Percentiles rank a stretch among this genome's conserved stretches.
Conservation (phyloP, 2,888 invertebrate species). For the Cataglyphis livida region DNA sequence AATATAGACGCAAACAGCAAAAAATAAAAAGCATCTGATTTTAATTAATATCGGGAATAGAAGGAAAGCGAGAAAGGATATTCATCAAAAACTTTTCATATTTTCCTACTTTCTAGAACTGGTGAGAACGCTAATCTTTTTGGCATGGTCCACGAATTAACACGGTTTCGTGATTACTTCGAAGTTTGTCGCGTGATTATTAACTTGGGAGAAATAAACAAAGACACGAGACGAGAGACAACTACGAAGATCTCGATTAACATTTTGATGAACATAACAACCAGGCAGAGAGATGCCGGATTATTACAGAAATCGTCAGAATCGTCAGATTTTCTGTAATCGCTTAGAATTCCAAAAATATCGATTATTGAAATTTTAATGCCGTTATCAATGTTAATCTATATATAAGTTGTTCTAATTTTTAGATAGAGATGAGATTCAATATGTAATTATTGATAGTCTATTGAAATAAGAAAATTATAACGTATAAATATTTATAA, state of each 20-base stretch:
- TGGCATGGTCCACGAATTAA: constrained; percentile 68
- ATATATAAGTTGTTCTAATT: not conserved
- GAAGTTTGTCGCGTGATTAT: constrained; percentile 70
- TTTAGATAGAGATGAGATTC: not conserved
- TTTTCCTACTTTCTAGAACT: constrained; percentile 68
- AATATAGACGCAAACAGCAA: not conserved
- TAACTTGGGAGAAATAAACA: constrained; percentile 55
- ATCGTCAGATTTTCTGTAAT: not conserved
- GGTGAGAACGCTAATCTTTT: constrained; percentile 71
- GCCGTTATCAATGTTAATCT: not conserved
- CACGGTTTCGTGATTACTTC: constrained; percentile 70
- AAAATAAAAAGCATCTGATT: constrained; percentile 56
- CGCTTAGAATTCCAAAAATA: constrained; percentile 22
- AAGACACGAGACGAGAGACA: constrained; percentile 17
- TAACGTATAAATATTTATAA: not conserved
- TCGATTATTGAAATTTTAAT: constrained; percentile 15
- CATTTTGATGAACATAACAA: constrained; percentile 59
- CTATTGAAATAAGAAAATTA: not conserved
- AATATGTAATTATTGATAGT: not conserved
- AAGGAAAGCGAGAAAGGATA: not conserved
- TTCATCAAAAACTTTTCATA: constrained; percentile 70
- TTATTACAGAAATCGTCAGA: not conserved
- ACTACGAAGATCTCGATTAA: constrained; percentile 54
- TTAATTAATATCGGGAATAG: constrained; percentile 66
- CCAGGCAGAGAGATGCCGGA: constrained; percentile 1